These are phyloP conservation scores for Gymnopithys bicolor DNA, from an alignment of 2,797 vertebrate genomes.

Conservation along the genomic window DNA sequence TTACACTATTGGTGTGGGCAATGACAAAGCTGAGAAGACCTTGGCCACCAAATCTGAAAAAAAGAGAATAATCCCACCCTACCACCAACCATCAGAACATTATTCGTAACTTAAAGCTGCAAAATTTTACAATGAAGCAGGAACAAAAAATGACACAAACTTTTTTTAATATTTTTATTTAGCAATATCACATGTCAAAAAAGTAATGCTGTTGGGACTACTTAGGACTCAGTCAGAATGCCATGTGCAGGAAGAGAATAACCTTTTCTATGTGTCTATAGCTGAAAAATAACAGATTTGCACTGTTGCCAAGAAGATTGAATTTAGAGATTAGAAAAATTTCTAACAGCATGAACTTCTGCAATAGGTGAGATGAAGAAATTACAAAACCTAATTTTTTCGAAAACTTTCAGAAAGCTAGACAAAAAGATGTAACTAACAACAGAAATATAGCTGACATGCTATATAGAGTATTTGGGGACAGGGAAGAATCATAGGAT, in stretches of 20 bases:
- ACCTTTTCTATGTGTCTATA: not conserved
- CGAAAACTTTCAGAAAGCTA: not conserved
- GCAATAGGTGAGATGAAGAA: not conserved
- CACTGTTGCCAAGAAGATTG: not conserved
- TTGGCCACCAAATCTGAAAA: not conserved
- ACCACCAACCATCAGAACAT: not conserved
- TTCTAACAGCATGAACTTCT: not conserved
- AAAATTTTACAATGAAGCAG: not conserved
- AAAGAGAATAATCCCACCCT: not conserved
- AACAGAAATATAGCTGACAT: not conserved
- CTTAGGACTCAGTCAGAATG: not conserved
- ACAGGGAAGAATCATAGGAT: not conserved
- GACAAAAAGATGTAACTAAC: not conserved
- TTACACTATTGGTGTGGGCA: not conserved
- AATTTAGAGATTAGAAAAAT: not conserved
- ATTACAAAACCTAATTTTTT: not conserved
- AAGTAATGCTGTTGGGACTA: not conserved
- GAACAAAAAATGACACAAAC: not conserved
- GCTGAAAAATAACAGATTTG: not conserved
- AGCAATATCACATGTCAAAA: not conserved
- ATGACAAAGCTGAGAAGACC: not conserved
- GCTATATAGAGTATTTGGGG: not conserved
- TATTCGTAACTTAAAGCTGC: not conserved
- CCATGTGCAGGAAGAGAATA: not conserved
- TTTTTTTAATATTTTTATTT: fast-evolving